Evolutionary conservation across 37 sponge, comb jelly and placozoan genomes (phyloP), one percentile per base, ranked within the genome.

Genomic region (Ephydatia muelleri): DNA sequence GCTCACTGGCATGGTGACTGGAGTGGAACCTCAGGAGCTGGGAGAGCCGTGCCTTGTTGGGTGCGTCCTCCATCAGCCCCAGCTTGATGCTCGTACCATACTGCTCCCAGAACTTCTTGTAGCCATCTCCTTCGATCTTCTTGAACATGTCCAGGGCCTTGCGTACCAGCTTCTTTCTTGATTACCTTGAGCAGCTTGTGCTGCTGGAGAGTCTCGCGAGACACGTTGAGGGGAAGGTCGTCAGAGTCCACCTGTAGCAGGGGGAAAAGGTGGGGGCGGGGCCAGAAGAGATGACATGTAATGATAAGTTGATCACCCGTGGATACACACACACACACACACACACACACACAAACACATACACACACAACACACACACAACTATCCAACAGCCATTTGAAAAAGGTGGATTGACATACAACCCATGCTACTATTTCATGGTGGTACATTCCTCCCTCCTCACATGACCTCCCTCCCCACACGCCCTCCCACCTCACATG

Each of bases 71-170:
- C 35, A 98, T 88, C 38, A 98, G 83, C 28, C 99, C 96, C 43
- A 98, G 76, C 73, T 91, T 94, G 68, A 89, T 31, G 70, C 37
- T 88, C n/a, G 95, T 96, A 6, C 97, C 90, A 74, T 86, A 98
- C 82, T 98, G 92, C 77, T 89, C 79, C 95, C 95, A 99, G 95
- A 99, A 95, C 75, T 91, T 84, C 73, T 95, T 77, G 84, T 90
- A 96, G 49, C 73, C 90, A 33, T 97, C 95, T 33, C 70, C 85
- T 34, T 82, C 82, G 80, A 99, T 82, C 82, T 99, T 99, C 92
- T 96, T 99, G 70, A 96, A 57, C 99, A 99, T 99, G 82, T 99
- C 99, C 75, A 99, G 89, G 16, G 96, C 94, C 88, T 99, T 99
- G 35, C 99, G 83, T 29, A 99, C 97, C 74, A 99, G 83, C 78